Percentiles rank a stretch among this genome's conserved stretches.
phyloP scores from a whole-genome alignment of 2,113 vertebrate genomes.

The Megaleporinus macrocephalus region DNA sequence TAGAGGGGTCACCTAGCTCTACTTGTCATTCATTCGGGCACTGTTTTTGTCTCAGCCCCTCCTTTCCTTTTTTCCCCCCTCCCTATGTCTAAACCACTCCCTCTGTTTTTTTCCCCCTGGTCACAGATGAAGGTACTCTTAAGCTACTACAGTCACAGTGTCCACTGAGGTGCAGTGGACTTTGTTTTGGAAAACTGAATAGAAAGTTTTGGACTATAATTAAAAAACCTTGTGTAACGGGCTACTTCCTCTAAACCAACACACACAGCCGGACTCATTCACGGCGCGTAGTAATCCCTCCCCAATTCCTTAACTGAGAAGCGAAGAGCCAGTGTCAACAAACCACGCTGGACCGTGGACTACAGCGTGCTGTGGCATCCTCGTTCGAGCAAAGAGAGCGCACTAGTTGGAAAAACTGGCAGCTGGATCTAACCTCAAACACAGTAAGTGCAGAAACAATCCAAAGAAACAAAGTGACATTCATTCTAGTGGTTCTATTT shows the following conservation, averaged over 20 bases:
- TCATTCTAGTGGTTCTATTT: neutral
- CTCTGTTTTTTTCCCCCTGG: slow-evolving; percentile 11
- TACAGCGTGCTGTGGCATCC: slow-evolving; percentile 17
- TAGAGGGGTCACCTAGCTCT: slow-evolving; percentile 49
- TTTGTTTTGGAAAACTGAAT: slow-evolving; percentile 14
- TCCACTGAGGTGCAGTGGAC: neutral
- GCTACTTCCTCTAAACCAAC: neutral
- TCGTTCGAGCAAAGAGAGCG: neutral
- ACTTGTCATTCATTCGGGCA: slow-evolving; percentile 33
- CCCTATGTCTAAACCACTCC: slow-evolving; percentile 33
- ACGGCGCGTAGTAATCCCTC: neutral
- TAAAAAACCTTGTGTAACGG: too few relatives aligned
- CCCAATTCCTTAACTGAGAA: slow-evolving; percentile 8
- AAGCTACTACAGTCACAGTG: neutral
- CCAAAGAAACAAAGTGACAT: neutral
- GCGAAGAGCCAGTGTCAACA: neutral
- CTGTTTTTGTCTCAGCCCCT: neutral
- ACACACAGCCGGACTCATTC: neutral
- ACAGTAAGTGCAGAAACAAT: neutral
- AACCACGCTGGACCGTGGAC: neutral
- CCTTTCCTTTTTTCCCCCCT: neutral
- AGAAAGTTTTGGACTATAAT: neutral
- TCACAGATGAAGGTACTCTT: neutral
- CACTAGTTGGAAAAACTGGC: neutral
- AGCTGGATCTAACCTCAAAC: neutral